A percentile compares a stretch with the other conserved stretches of the same genome.
Evolutionary conservation across 2,888 invertebrate species (phyloP).

Genomic region (Dynastes grantii): DNA sequence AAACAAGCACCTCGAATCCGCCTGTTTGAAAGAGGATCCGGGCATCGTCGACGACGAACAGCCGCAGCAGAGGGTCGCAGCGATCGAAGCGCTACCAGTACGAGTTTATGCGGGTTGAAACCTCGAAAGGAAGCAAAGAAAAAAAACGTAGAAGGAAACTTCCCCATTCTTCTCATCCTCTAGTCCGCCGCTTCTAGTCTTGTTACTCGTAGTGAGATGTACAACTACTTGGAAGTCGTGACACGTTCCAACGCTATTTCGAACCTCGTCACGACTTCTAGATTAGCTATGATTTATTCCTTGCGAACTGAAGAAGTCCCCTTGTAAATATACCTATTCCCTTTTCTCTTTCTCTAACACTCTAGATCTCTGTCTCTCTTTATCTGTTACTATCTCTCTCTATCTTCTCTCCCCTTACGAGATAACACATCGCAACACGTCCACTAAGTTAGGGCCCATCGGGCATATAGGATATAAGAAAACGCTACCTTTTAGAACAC

Average conservation of each 20-base stretch:
- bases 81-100: conserved; percentile 56
- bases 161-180: conserved; percentile 27
- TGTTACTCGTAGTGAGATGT: conserved; percentile 32
- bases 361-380: conserved; percentile 45
- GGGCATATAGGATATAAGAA: conserved; percentile 62
- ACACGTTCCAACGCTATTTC: conserved; percentile 64
- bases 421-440: conserved; percentile 71
- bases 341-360: conserved; percentile 56
- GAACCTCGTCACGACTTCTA: conserved; percentile 64
- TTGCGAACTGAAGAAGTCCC: conserved; percentile 65
- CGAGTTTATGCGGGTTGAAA: conserved; percentile 64
- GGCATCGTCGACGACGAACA: conserved; percentile 60
- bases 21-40: conserved; percentile 82
- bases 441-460: conserved; percentile 69
- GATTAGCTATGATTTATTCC: conserved; percentile 68
- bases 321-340: conserved; percentile 67
- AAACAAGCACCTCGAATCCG: conserved; percentile 94
- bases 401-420: conserved; percentile 59
- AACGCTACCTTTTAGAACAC: conserved; percentile 66
- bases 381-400: conserved; percentile 44
- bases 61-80: conserved; percentile 15
- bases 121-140: conserved; percentile 8
- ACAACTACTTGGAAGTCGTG: conserved; percentile 60
- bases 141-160: background rate
- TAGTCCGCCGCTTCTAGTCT: conserved; percentile 46